phyloP scores from a whole-genome alignment of 2,797 vertebrate genomes.

The Avahi laniger region DNA sequence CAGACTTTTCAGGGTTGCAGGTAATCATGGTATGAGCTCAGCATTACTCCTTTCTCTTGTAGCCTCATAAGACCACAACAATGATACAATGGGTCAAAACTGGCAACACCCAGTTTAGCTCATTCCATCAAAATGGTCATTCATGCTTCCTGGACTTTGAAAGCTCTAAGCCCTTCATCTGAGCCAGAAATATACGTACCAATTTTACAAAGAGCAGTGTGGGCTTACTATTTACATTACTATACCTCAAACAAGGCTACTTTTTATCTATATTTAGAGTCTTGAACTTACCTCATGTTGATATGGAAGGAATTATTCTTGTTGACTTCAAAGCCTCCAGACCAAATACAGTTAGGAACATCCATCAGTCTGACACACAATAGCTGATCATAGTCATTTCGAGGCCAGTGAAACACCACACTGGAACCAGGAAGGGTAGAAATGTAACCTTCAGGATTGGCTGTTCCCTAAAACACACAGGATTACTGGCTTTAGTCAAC shows the following conservation, averaged over 20 bases:
- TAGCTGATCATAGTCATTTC: conserved; percentile 97
- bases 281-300: conserved; percentile 93
- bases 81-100: neutral
- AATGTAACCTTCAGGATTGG: conserved; percentile 96
- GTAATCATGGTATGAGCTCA: neutral
- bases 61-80: neutral
- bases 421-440: conserved; percentile 97
- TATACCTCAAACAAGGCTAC: neutral
- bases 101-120: neutral
- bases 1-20: neutral
- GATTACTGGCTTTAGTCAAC: neutral
- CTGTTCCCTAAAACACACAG: conserved; percentile 87
- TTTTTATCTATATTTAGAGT: neutral
- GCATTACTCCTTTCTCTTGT: neutral
- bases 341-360: conserved; percentile 94
- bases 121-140: neutral
- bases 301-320: conserved; percentile 97
- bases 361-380: conserved; percentile 97
- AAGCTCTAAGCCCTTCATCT: neutral
- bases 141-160: neutral
- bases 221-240: neutral
- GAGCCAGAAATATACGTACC: neutral
- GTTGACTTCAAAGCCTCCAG: conserved; percentile 98
- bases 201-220: neutral
- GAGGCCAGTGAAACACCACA: conserved; percentile 98